Conservation (phyloP, 1,140 invertebrate genomes). For the Procambarus virginalis region DNA sequence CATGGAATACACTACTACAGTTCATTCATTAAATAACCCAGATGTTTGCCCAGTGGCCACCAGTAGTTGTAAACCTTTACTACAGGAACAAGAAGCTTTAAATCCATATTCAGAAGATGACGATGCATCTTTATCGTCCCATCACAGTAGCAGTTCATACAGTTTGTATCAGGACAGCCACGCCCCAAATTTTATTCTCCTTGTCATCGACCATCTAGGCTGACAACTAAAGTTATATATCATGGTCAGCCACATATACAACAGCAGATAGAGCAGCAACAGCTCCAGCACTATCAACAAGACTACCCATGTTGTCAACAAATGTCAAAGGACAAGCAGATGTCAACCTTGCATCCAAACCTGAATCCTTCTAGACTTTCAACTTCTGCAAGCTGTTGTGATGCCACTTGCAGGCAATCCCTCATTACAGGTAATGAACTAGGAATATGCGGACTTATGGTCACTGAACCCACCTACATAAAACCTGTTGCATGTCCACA, state of each 20-base stretch:
- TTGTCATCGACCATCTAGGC: not conserved
- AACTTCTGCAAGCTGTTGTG: not conserved
- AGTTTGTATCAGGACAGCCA: not conserved
- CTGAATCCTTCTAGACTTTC: not conserved
- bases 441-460: too few relatives aligned
- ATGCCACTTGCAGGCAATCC: not conserved
- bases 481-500: too few relatives aligned
- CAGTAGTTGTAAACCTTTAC: constrained; percentile 25
- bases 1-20: not conserved
- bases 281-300: constrained; percentile 11
- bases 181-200: not conserved
- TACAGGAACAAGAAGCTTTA: not conserved
- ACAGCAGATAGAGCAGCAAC: constrained; percentile 35
- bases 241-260: constrained; percentile 53
- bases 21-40: constrained; percentile 9
- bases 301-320: not conserved
- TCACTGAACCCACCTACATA: too few relatives aligned
- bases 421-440: not conserved
- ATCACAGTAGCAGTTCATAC: constrained; percentile 17
- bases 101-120: constrained; percentile 4
- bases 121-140: not conserved
- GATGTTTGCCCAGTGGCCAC: constrained; percentile 35
- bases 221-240: constrained; percentile 31
- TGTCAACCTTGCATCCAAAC: not conserved
- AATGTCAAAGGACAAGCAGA: not conserved